These are phyloP conservation scores for Aradus depressus DNA, from an alignment of 2,888 invertebrate genomes.

Conservation along the genomic window DNA sequence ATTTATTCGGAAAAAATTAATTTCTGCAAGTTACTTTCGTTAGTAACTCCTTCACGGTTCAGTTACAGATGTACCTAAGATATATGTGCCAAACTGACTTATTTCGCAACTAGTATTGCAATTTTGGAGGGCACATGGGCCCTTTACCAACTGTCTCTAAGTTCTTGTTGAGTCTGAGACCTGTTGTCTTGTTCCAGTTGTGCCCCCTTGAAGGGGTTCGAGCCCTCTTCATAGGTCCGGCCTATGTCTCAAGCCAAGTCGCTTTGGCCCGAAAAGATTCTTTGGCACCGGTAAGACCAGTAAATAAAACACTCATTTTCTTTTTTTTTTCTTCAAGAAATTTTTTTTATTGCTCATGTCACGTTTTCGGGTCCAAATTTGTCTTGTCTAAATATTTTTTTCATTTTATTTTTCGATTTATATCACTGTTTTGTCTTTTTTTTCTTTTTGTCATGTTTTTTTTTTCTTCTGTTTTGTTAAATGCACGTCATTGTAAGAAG, in stretches of 20 bases:
- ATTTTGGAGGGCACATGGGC: no score
- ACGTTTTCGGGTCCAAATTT: neutral
- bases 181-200: conserved; percentile 26
- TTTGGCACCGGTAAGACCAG: conserved; percentile 24
- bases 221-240: conserved; percentile 28
- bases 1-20: no score
- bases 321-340: neutral
- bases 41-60: no score
- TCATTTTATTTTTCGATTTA: neutral
- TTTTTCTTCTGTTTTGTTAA: neutral
- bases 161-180: neutral
- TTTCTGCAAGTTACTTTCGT: no score
- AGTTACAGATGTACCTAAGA: no score
- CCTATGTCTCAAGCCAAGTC: conserved; percentile 26
- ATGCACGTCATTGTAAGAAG: conserved; percentile 2
- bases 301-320: neutral
- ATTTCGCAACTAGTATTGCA: no score
- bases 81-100: no score
- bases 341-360: neutral
- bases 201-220: conserved; percentile 27
- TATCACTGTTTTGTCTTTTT: neutral
- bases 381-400: neutral
- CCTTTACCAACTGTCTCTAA: neutral
- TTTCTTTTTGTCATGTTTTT: neutral
- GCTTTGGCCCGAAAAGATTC: conserved; percentile 26